A percentile compares a stretch with the other conserved stretches of the same genome.
These are phyloP conservation scores for Limnephilus marmoratus DNA, from an alignment of 2,888 invertebrate species.

Conservation along the genomic window DNA sequence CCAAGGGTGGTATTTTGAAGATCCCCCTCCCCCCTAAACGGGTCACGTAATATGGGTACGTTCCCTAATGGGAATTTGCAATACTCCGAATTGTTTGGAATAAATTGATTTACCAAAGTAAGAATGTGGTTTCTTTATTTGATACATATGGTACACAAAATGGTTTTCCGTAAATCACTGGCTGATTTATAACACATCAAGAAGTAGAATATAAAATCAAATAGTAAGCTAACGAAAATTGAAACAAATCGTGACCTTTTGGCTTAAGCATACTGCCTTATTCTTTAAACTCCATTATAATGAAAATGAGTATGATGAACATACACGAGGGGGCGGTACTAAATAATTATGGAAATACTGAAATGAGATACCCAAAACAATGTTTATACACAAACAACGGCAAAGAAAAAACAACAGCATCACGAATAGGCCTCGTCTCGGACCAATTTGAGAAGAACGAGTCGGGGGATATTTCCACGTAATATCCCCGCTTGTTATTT, in stretches of 20 bases:
- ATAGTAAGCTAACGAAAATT: background rate
- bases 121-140: no score
- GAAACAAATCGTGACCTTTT: background rate
- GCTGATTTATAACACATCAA: background rate
- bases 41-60: no score
- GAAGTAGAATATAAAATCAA: no score
- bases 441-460: background rate
- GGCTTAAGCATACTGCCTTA: background rate
- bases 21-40: no score
- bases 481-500: slow-evolving; percentile 32
- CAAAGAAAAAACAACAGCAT: slow-evolving; percentile 7
- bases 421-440: slow-evolving; percentile 24
- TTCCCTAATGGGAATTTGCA: no score
- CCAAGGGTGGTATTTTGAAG: no score
- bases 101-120: background rate
- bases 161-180: background rate
- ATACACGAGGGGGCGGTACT: background rate
- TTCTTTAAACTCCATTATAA: background rate
- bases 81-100: no score
- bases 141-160: background rate
- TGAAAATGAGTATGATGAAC: background rate
- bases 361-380: slow-evolving; percentile 10
- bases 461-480: background rate
- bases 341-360: background rate
- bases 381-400: background rate